Evolutionary conservation across 2,113 vertebrate genomes (phyloP), one percentile per base, ranked within the genome.

Genomic region (Columba livia): DNA sequence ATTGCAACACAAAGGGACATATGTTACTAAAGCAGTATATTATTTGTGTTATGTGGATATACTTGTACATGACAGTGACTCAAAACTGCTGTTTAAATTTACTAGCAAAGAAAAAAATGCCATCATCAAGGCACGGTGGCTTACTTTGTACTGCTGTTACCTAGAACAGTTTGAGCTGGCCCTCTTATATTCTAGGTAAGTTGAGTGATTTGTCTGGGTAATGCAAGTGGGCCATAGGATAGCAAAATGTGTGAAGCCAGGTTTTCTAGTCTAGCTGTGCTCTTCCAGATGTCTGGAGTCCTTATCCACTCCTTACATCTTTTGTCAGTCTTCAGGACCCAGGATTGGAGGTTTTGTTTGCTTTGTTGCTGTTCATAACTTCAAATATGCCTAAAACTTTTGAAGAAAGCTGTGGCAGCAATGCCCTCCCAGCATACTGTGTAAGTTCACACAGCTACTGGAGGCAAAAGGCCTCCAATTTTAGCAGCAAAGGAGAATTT

Each of bases 1-100:
- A 81, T 96, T 96, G 91, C 94, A 86, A 86, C 82, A 92, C 34
- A 78, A 84, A 91, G 23, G 58, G 60, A 74, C 64, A 64, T 18
- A 28, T 7, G 1, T 90, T 74, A 77, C 25, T 66, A 85, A 91
- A 85, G 42, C 47, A 67, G 38, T 56, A 57, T 60, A 77, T 69
- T 85, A 69, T 51, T 88, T 90, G 15, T 66, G 31, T 70, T 83
- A 70, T 23, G 24, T 47, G 73, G 69, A 65, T 53, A 25, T 89
- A 77, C 25, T 48, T 77, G n/a, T 53, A 73, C 21, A 29, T 12
- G 29, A 84, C 53, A 88, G 6, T 64, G 40, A 50, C 50, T 92
- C 50, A 78, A 96, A 82, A 29, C 13, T 40, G 31, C 47, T 62
- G 34, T 80, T 93, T 79, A 73, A 53, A 58, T 20, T 10, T 62